Evolutionary conservation across 2,888 invertebrate species (phyloP).

Genomic region (Dasypogon diadema): DNA sequence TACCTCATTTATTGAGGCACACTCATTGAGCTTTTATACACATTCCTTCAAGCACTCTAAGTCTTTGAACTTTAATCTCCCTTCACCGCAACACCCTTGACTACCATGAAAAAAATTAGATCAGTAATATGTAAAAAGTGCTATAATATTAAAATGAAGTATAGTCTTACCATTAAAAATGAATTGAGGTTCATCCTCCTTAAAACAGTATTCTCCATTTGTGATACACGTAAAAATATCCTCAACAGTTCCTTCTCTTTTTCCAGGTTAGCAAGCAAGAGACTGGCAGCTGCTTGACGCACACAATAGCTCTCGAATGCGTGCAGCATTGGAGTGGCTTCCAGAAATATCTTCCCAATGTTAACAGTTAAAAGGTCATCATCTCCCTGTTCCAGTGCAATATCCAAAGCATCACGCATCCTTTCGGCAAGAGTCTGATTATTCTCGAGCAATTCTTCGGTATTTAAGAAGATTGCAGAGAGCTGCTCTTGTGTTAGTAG

Average conservation of each 20-base stretch:
- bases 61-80: too few species aligned
- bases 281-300: constrained; percentile 89
- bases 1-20: too few species aligned
- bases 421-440: constrained; percentile 88
- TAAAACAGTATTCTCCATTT: constrained; percentile 94
- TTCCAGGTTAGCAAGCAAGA: constrained; percentile 89
- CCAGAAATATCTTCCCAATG: constrained; percentile 90
- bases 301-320: constrained; percentile 97
- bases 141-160: too few species aligned
- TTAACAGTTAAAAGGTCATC: constrained; percentile 89
- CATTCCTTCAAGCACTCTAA: too few species aligned
- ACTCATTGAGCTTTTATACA: too few species aligned
- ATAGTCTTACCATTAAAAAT: constrained; percentile 95
- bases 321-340: constrained; percentile 92
- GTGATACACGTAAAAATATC: constrained; percentile 94
- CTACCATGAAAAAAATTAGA: too few species aligned
- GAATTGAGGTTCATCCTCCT: constrained; percentile 96
- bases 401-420: constrained; percentile 87
- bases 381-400: constrained; percentile 83
- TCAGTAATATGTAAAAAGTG: too few species aligned
- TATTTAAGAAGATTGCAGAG: constrained; percentile 91
- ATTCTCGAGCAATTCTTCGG: constrained; percentile 90
- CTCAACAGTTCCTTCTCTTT: constrained; percentile 94
- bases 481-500: constrained; percentile 91
- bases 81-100: too few species aligned